Evolutionary conservation across 1,140 invertebrate genomes (phyloP), one percentile per base, ranked within the genome.

Genomic region (Platyscapa corneri): DNA sequence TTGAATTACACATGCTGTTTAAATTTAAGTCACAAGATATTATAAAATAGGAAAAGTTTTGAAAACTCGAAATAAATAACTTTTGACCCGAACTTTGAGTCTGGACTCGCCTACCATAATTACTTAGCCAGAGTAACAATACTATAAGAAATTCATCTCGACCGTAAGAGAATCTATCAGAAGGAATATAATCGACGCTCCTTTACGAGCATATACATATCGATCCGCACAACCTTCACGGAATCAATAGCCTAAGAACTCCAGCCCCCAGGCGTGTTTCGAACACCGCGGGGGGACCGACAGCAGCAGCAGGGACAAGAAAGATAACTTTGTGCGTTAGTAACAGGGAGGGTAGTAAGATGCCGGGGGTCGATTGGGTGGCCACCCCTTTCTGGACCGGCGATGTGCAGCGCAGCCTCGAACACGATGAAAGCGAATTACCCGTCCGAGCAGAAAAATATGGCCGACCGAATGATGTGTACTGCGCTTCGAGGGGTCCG

Each of bases 311-410:
- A 37, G 46, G 89, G 89, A 91, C 91, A 93, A 93, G 93, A 93
- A 93, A 93, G 92, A 93, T 93, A 93, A 93, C 91, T 93, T 93
- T 88, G 89, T 90, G 78, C 30, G 27, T 32, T 39, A 30, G 32
- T n/a, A 27, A 89, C 90, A 91, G 92, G 91, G 92, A 93, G 93
- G 93, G 92, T 91, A 90, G 89, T 90, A 88, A 89, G 88, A 92
- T 90, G 89, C 90, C 88, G 90, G 90, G 92, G 93, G 91, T 93
- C 92, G 93, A 93, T 93, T 93, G 92, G 93, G 91, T 89, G 70
- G 37, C 89, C 88, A 91, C 92, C 91, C 86, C 77, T 84, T 82
- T 82, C 37, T 37, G 76, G 65, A 49, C 79, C 46, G 56, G 46
- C 60, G 56, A 34, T 86, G 86, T 88, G 89, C 87, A 42, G 32